Evolutionary conservation across 2,797 vertebrate genomes (phyloP).

Genomic region (Okamejei kenojei): DNA sequence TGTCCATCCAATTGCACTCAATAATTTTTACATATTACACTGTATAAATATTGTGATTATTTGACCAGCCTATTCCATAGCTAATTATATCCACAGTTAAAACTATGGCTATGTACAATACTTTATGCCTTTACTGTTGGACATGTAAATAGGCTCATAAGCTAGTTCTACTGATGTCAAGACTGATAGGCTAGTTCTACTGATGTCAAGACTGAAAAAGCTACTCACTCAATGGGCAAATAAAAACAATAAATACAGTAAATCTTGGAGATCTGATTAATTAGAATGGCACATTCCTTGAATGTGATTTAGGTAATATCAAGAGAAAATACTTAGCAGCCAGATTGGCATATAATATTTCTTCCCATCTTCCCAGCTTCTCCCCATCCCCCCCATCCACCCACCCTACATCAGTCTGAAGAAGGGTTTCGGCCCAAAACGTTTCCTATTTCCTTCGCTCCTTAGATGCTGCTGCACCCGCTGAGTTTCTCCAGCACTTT

Average conservation of each 20-base stretch:
- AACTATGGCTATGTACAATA: background rate
- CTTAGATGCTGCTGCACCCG: too few relatives aligned
- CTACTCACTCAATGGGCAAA: background rate
- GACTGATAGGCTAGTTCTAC: background rate
- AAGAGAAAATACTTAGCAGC: background rate
- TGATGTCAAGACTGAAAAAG: background rate
- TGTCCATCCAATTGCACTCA: background rate
- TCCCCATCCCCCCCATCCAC: too few relatives aligned
- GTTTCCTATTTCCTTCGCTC: too few relatives aligned
- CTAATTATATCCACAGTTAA: background rate
- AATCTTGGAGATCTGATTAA: slow-evolving; percentile 4
- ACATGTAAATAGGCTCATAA: too few relatives aligned
- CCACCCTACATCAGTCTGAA: too few relatives aligned
- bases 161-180: too few relatives aligned
- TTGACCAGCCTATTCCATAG: background rate
- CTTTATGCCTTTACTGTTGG: background rate
- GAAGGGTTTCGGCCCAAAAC: too few relatives aligned
- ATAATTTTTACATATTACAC: background rate
- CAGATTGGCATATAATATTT: background rate
- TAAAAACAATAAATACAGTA: background rate
- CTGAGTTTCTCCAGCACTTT: too few relatives aligned
- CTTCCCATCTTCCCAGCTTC: too few relatives aligned
- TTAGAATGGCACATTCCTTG: background rate
- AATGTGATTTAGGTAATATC: background rate
- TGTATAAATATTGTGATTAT: background rate